phyloP scores from a whole-genome alignment of 2,797 vertebrate genomes.

The Poecilia picta region DNA sequence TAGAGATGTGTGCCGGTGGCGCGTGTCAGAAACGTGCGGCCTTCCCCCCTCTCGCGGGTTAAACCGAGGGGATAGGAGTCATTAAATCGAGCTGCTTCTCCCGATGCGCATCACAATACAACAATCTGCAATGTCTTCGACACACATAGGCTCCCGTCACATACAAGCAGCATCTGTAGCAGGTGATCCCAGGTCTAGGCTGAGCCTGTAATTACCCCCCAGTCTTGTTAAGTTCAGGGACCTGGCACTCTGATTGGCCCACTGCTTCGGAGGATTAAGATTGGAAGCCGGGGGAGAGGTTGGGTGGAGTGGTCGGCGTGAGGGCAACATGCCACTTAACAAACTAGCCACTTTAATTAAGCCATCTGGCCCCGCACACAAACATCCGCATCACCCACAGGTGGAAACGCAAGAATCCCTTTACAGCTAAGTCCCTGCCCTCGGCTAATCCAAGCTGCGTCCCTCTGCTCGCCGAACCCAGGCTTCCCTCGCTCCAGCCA shows the following conservation, averaged over 20 bases:
- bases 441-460: constrained; percentile 34
- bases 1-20: constrained; percentile 7
- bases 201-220: constrained; percentile 83
- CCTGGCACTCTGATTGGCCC: constrained; percentile 85
- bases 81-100: constrained; percentile 11
- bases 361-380: constrained; percentile 79
- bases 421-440: constrained; percentile 30
- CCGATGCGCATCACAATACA: background rate
- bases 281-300: constrained; percentile 44
- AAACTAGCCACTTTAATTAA: constrained; percentile 87
- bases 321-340: constrained; percentile 78
- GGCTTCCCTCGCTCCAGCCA: constrained; percentile 8
- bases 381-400: constrained; percentile 57
- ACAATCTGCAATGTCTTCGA: constrained; percentile 22
- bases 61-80: background rate
- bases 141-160: constrained; percentile 7
- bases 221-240: constrained; percentile 59
- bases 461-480: constrained; percentile 12
- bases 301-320: constrained; percentile 66
- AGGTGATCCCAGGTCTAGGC: constrained; percentile 67
- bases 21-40: constrained; percentile 26
- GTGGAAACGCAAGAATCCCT: constrained; percentile 59
- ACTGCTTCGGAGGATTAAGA: constrained; percentile 82
- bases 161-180: constrained; percentile 59
- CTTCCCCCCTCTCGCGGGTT: constrained; percentile 13